These are phyloP conservation scores for Endotricha flammealis DNA, from an alignment of 2,888 invertebrate species.

Conservation along the genomic window DNA sequence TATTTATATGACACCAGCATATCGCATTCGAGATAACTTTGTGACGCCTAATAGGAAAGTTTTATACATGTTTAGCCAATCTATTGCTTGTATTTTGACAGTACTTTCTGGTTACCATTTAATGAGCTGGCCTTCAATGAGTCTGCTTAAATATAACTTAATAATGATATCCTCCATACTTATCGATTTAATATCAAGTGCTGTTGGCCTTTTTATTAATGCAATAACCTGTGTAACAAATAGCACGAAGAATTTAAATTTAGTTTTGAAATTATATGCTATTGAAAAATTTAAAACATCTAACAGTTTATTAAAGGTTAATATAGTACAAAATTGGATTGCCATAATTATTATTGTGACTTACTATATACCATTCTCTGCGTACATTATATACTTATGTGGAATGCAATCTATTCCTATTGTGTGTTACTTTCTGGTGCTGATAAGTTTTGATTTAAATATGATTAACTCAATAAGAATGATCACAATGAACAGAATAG, in stretches of 20 bases:
- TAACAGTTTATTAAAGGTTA: no score
- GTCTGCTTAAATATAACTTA: neutral
- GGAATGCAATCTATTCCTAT: neutral
- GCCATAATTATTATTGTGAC: no score
- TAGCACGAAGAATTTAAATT: neutral
- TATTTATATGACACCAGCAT: slow-evolving; percentile 10
- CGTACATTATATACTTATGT: no score
- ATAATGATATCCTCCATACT: neutral
- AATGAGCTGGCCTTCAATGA: neutral
- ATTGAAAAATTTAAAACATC: neutral
- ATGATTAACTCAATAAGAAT: neutral
- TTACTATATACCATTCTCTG: no score
- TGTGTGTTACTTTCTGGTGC: neutral
- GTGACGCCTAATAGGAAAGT: slow-evolving; percentile 10
- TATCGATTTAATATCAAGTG: neutral
- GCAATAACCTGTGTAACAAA: neutral
- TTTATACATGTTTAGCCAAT: neutral
- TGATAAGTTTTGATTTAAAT: neutral
- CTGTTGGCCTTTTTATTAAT: neutral
- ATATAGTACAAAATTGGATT: no score
- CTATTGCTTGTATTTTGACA: neutral
- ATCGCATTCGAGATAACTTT: slow-evolving; percentile 10
- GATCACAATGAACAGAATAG: neutral
- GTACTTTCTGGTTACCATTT: neutral
- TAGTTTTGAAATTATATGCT: neutral